Evolutionary conservation across 2,888 invertebrate species (phyloP).

Genomic region (Harpalus rubripes): DNA sequence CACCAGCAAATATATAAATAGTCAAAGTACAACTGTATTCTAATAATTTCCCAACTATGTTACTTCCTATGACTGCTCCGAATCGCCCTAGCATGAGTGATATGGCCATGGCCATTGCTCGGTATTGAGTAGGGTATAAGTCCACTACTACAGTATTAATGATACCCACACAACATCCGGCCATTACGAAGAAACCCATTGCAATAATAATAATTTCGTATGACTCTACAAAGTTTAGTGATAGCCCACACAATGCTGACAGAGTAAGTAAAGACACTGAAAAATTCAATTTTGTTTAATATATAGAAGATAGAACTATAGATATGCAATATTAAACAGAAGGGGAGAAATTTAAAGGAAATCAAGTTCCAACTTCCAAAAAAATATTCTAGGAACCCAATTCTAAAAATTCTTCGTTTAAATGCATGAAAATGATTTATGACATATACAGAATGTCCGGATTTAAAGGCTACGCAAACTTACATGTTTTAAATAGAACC

Average conservation of each 20-base stretch:
- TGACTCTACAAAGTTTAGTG: slow-evolving; percentile 72
- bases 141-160: slow-evolving; percentile 76
- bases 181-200: slow-evolving; percentile 74
- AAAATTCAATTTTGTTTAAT: slow-evolving; percentile 15
- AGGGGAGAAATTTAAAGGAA: too few species aligned
- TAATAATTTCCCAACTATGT: slow-evolving; percentile 76
- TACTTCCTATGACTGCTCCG: slow-evolving; percentile 78
- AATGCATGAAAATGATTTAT: too few species aligned
- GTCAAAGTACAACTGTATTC: slow-evolving; percentile 77
- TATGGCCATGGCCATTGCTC: slow-evolving; percentile 79
- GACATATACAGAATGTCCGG: too few species aligned
- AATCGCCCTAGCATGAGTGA: slow-evolving; percentile 79
- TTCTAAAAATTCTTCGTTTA: too few species aligned
- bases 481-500: too few species aligned
- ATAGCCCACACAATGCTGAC: slow-evolving; percentile 73
- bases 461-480: too few species aligned
- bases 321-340: too few species aligned
- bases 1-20: slow-evolving; percentile 75
- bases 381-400: too few species aligned
- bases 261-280: slow-evolving; percentile 70
- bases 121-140: slow-evolving; percentile 76
- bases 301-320: too few species aligned
- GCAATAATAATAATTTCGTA: slow-evolving; percentile 71
- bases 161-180: slow-evolving; percentile 74
- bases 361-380: too few species aligned